Base-by-base conservation (phyloP, 2,888 invertebrate genomes). In the Zeuzera pyrina region DNA sequence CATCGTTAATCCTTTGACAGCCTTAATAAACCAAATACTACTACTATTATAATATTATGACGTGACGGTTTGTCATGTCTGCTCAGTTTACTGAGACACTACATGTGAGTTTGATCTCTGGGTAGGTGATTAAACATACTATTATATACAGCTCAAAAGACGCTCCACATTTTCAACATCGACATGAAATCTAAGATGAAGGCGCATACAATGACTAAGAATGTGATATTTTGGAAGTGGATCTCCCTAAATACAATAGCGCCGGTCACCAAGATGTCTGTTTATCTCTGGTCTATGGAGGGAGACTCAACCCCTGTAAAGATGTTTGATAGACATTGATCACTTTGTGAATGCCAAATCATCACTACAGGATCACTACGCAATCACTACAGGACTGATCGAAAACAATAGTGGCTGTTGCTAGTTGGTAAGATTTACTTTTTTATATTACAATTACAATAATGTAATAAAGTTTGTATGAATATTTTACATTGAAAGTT, bases 131-230 rank as follows among this genome's bases (percentile, higher is more conserved):
- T n/a, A n/a, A n/a, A n/a, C n/a, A n/a, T n/a, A n/a, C n/a, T n/a
- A n/a, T n/a, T n/a, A n/a, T n/a, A n/a, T 85, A 41, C 83, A 94
- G 97, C 97, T 47, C 93, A 93, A 84, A 97, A 97, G 79, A 98
- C 97, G 16, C 88, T 98, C 54, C 98, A 98, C 83, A 98, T 99
- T 52, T 98, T 98, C 86, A 98, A 98, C 83, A 98, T 99, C 73
- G 98, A 99, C 79, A 97, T 97, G 95, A 98, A 98, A 73, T 95
- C 95, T 24, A 98, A 98, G 81, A 97, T 99, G 95, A 98, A 98
- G 81, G 95, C 97, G 22, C 97, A 98, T 77, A 93, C 94, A 26
- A 96, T 98, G 94, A 90, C 91, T 12, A 96, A 97, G 58, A 97
- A 98, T 61, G 96, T 98, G 2, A 92, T 95, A 5, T 99, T 98